A percentile compares a stretch with the other conserved stretches of the same genome.
phyloP scores from a whole-genome alignment of 2,113 vertebrate genomes.

The Ictalurus furcatus region DNA sequence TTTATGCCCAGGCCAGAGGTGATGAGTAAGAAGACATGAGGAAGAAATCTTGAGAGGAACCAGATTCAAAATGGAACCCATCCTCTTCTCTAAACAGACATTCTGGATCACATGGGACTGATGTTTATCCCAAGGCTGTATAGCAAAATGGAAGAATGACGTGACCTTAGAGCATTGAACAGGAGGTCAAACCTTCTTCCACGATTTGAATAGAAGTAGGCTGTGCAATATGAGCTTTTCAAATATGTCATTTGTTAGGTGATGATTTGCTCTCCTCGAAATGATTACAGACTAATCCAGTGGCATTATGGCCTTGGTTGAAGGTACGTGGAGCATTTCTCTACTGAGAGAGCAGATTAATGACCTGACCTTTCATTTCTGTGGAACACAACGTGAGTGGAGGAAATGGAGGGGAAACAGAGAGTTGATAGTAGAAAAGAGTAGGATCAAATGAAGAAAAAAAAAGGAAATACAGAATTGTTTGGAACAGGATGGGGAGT shows the following conservation, averaged over 20 bases:
- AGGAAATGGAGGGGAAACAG: constrained; percentile 36
- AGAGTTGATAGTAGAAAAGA: background rate
- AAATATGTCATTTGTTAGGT: constrained; percentile 17
- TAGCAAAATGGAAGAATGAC: background rate
- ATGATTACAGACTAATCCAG: background rate
- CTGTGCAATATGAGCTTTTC: background rate
- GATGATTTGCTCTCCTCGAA: background rate
- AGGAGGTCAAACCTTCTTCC: background rate
- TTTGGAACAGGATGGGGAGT: background rate
- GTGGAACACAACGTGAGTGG: constrained; percentile 19
- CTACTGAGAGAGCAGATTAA: constrained; percentile 48
- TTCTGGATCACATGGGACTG: background rate
- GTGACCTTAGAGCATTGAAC: background rate
- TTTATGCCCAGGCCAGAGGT: background rate
- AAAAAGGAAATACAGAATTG: constrained; percentile 21
- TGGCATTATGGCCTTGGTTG: background rate
- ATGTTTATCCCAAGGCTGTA: background rate
- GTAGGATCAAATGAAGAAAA: constrained; percentile 2
- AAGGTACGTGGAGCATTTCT: constrained; percentile 28
- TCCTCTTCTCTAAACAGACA: background rate
- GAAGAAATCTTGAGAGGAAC: background rate
- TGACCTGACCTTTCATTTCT: constrained; percentile 57
- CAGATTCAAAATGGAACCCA: too few species aligned
- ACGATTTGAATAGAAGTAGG: background rate
- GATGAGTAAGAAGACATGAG: background rate